Evolutionary conservation across 2,888 invertebrate species (phyloP).

Genomic region (Nymphalis polychloros): DNA sequence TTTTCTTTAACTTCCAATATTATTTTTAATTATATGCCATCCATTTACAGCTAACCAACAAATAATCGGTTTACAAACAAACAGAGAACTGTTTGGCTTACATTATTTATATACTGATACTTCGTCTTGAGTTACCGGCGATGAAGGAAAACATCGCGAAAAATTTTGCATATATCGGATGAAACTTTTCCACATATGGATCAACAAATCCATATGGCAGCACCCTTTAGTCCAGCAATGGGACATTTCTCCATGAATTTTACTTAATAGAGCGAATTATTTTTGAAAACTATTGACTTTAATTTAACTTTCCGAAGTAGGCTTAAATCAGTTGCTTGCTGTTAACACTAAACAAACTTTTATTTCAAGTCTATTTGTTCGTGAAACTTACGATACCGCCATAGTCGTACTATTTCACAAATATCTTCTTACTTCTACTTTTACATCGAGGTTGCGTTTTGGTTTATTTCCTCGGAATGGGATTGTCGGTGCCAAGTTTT

Average conservation of each 20-base stretch:
- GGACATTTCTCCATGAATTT: too few species aligned
- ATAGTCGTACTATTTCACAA: conserved; percentile 17
- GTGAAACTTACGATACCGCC: conserved; percentile 13
- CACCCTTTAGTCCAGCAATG: too few species aligned
- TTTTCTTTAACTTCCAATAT: too few species aligned
- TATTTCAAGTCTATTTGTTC: conserved; percentile 15
- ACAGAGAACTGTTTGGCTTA: too few species aligned
- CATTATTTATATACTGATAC: too few species aligned
- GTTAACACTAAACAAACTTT: conserved; percentile 5
- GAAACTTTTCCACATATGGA: too few species aligned
- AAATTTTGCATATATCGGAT: too few species aligned
- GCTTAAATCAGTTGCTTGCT: conserved; percentile 9
- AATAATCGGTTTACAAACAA: too few species aligned
- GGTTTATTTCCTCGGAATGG: conserved; percentile 11
- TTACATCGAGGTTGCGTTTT: conserved; percentile 8
- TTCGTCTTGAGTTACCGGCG: too few species aligned
- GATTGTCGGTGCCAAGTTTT: conserved; percentile 13
- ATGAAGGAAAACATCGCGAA: too few species aligned
- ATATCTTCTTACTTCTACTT: conserved; percentile 16
- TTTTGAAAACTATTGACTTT: conserved; percentile 1
- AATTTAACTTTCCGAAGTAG: neutral
- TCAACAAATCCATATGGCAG: too few species aligned
- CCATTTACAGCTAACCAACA: neutral
- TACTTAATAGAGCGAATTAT: too few species aligned
- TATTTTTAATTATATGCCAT: neutral